These are phyloP conservation scores for Micrasema minimum DNA, from an alignment of 1,140 invertebrate genomes.

Conservation along the genomic window DNA sequence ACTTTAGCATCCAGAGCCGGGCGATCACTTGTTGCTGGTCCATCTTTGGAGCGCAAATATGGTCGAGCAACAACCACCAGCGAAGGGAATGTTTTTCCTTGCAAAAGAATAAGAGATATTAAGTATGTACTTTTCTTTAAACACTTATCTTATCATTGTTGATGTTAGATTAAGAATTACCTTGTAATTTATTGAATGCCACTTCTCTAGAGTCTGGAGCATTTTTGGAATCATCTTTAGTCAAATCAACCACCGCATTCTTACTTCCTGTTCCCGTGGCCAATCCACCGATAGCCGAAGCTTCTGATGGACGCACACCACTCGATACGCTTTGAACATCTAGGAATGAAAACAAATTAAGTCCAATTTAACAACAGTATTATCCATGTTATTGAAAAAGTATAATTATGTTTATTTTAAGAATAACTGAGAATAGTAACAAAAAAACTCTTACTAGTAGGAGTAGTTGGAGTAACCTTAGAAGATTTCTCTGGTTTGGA, in stretches of 20 bases:
- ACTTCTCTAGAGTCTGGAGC: constrained; percentile 76
- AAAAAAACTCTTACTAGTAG: constrained; percentile 36
- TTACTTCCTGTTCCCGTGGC: constrained; percentile 69
- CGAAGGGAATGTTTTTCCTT: constrained; percentile 84
- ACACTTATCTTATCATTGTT: not conserved
- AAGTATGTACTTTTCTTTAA: too few relatives aligned
- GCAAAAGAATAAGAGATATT: constrained; percentile 28
- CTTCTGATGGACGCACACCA: constrained; percentile 71
- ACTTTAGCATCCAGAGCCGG: constrained; percentile 76
- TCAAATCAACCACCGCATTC: constrained; percentile 70
- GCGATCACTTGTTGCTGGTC: constrained; percentile 65
- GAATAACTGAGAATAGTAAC: too few relatives aligned
- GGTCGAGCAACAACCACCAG: constrained; percentile 83
- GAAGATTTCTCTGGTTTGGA: constrained; percentile 56
- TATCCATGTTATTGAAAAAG: too few relatives aligned
- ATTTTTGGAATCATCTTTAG: constrained; percentile 70
- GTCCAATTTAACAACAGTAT: constrained; percentile 1
- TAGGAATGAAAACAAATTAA: constrained; percentile 40
- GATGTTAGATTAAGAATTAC: constrained; percentile 57
- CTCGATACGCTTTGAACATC: constrained; percentile 63
- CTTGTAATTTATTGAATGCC: constrained; percentile 81
- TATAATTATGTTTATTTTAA: too few relatives aligned
- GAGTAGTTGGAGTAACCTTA: constrained; percentile 25
- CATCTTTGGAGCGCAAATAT: constrained; percentile 76
- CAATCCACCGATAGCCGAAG: constrained; percentile 74